phyloP scores from a whole-genome alignment of 92 coral and sea anemone species.

The Parazoanthus atlanticus region DNA sequence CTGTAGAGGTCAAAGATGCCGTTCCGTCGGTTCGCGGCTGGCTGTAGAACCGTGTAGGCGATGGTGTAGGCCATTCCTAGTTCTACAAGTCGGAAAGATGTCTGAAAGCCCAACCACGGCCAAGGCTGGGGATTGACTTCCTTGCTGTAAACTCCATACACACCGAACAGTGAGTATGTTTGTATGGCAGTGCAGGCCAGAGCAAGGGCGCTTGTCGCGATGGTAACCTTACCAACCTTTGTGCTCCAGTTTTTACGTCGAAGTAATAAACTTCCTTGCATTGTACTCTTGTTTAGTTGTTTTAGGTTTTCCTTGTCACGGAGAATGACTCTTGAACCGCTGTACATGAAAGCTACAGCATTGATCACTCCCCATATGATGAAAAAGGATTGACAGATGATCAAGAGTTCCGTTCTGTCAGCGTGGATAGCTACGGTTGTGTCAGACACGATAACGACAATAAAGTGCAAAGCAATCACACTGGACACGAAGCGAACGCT shows the following conservation, averaged over 20 bases:
- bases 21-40: slow-evolving; percentile 20
- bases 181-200: slow-evolving; percentile 71
- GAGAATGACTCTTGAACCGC: slow-evolving; percentile 61
- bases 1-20: neutral
- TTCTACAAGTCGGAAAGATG: slow-evolving; percentile 81
- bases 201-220: slow-evolving; percentile 73
- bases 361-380: slow-evolving; percentile 68
- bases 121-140: slow-evolving; percentile 78
- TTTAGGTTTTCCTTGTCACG: slow-evolving; percentile 14
- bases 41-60: slow-evolving; percentile 83
- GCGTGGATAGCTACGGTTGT: slow-evolving; percentile 66
- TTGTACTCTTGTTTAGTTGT: neutral
- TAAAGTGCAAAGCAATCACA: slow-evolving; percentile 73
- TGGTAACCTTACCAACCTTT: slow-evolving; percentile 69
- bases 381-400: slow-evolving; percentile 79
- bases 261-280: neutral
- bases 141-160: slow-evolving; percentile 73
- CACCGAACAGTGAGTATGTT: slow-evolving; percentile 86
- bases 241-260: slow-evolving; percentile 22
- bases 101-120: slow-evolving; percentile 93
- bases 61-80: slow-evolving; percentile 78
- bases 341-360: slow-evolving; percentile 67
- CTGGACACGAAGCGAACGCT: slow-evolving; percentile 64
- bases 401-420: slow-evolving; percentile 61
- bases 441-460: slow-evolving; percentile 73